Evolutionary conservation across 2,888 invertebrate species (phyloP).

Genomic region (Cremastobaeus sp.): DNA sequence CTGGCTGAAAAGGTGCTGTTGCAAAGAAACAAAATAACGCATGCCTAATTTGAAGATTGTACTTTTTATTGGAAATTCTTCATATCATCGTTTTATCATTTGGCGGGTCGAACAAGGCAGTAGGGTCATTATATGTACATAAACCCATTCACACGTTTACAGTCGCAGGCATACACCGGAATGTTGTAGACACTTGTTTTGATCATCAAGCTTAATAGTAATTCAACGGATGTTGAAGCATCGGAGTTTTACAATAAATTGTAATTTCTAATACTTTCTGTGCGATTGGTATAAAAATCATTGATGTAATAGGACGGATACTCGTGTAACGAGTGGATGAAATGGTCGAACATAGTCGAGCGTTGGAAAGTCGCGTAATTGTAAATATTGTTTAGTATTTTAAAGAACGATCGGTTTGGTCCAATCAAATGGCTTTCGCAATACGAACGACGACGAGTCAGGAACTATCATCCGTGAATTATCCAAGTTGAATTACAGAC

Average conservation of each 20-base stretch:
- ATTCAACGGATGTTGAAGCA: slow-evolving; percentile 56
- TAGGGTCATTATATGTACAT: slow-evolving; percentile 72
- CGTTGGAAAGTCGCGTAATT: too few species aligned
- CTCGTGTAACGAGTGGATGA: slow-evolving; percentile 22
- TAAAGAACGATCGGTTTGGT: too few species aligned
- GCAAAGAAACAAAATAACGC: background rate
- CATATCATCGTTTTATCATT: slow-evolving; percentile 59
- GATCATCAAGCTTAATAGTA: slow-evolving; percentile 47
- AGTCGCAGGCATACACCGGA: slow-evolving; percentile 37
- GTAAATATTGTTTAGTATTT: too few species aligned
- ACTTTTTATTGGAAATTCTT: slow-evolving; percentile 76
- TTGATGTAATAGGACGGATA: slow-evolving; percentile 17
- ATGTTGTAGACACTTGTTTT: slow-evolving; percentile 51
- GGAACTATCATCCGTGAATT: slow-evolving; percentile 62
- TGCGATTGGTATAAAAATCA: slow-evolving; percentile 8
- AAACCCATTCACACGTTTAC: slow-evolving; percentile 64
- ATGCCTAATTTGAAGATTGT: slow-evolving; percentile 67
- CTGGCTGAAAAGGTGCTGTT: too few species aligned
- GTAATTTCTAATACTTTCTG: too few species aligned
- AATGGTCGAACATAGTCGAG: slow-evolving; percentile 21
- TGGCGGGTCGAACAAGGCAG: slow-evolving; percentile 63
- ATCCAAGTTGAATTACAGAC: slow-evolving; percentile 42
- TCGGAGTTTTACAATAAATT: too few species aligned
- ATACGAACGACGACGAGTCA: slow-evolving; percentile 38
- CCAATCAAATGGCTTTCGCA: slow-evolving; percentile 20